A percentile compares a stretch with the other conserved stretches of the same genome.
Conservation (phyloP, 1,140 invertebrate species). For the Drosophila tani region DNA sequence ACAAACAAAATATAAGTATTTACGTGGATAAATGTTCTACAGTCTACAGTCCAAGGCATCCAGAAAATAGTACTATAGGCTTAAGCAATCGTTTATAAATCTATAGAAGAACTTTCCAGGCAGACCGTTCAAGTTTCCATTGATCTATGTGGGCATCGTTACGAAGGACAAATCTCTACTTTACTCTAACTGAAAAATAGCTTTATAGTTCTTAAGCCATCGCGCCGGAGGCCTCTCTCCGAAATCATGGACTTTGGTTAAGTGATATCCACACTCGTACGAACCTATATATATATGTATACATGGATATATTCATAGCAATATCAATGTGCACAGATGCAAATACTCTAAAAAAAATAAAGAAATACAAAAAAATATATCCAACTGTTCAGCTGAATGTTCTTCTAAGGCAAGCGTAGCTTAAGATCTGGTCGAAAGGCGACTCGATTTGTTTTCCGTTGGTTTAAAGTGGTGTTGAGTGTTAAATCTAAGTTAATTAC, state of each 20-base stretch:
- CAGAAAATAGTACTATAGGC: slow-evolving; percentile 29
- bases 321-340: slow-evolving; percentile 42
- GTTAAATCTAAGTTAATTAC: slow-evolving; percentile 49
- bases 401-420: slow-evolving; percentile 56
- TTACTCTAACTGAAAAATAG: slow-evolving; percentile 80
- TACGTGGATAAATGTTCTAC: slow-evolving; percentile 31
- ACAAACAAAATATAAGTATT: slow-evolving; percentile 36
- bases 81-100: slow-evolving; percentile 26
- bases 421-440: slow-evolving; percentile 28
- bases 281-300: slow-evolving; percentile 28
- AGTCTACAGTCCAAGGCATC: slow-evolving; percentile 19
- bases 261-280: slow-evolving; percentile 26
- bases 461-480: slow-evolving; percentile 33
- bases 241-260: slow-evolving; percentile 29
- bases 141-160: slow-evolving; percentile 56
- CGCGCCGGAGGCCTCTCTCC: slow-evolving; percentile 28
- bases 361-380: slow-evolving; percentile 22
- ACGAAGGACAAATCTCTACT: slow-evolving; percentile 73
- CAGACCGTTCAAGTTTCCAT: slow-evolving; percentile 58
- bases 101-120: slow-evolving; percentile 11
- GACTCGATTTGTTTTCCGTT: slow-evolving; percentile 43
- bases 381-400: slow-evolving; percentile 68
- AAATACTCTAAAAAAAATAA: slow-evolving; percentile 33
- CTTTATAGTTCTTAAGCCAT: slow-evolving; percentile 83
- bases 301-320: slow-evolving; percentile 30